Base-by-base conservation (phyloP, 2,797 vertebrate genomes). In the Taenioides sp. region DNA sequence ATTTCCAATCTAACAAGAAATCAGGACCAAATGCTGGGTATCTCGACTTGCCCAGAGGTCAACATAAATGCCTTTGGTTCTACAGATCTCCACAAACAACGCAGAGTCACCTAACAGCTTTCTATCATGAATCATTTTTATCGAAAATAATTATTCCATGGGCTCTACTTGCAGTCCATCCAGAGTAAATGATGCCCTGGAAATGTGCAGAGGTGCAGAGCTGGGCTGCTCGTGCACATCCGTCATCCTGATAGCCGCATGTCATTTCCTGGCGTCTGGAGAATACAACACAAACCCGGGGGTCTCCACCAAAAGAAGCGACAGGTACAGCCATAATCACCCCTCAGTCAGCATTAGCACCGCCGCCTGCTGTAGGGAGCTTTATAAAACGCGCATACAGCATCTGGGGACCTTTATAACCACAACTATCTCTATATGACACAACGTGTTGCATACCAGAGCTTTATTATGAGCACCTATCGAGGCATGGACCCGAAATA, bases 231-330 rank as follows among this genome's bases (percentile, higher is more conserved):
- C 80, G 69, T 73, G 75, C 72, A 72, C 75, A 88, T 88, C 80
- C 71, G 86, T 88, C 81, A 89, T 85, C 68, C 75, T 83, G 67
- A 80, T 77, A 65, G 79, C 80, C 74, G 85, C 82, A 80, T 88
- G 88, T 88, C 86, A 82, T 84, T 88, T 89, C 85, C 84, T 80
- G 71, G 71, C 64, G 82, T 77, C 69, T 77, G 77, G 80, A 77
- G 78, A 74, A 78, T 71, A 89, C 75, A 68, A 72, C 74, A 80
- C 69, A 76, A 85, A 82, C 52, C 12, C 67, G 75, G 76, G 72
- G 75, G 73, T 68, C 73, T 81, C 75, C 57, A 68, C 81, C 74
- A 80, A 84, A 84, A 71, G 65, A 84, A 73, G 79, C 71, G 77
- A 84, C 79, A 82, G 59, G 12, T 75, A 17, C 67, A 81, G 75